Conservation (phyloP, 2,888 invertebrate genomes). For the Himalopsyche kuldschensis region DNA sequence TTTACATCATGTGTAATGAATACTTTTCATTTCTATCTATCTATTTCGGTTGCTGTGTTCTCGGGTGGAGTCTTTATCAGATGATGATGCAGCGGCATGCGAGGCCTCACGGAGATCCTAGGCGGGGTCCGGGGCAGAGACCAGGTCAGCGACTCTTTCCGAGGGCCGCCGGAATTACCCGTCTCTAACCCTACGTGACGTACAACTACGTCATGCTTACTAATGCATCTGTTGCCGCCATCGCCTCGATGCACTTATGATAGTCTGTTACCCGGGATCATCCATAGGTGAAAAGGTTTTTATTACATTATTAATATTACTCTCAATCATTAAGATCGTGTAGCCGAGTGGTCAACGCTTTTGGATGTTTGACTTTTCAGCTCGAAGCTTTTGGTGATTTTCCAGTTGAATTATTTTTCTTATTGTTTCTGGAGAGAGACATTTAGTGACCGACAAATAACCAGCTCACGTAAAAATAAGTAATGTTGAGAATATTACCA, state of each 20-base stretch:
- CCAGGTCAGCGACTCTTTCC: not conserved
- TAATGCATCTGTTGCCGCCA: not conserved
- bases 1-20: too few relatives aligned
- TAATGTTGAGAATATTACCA: too few relatives aligned
- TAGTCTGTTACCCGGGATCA: not conserved
- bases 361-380: too few relatives aligned
- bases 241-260: not conserved
- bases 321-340: too few relatives aligned
- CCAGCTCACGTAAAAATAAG: too few relatives aligned
- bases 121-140: not conserved
- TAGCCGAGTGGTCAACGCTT: too few relatives aligned
- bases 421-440: too few relatives aligned
- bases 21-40: not conserved
- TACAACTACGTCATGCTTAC: not conserved
- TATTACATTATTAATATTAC: too few relatives aligned
- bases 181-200: not conserved
- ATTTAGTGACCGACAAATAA: too few relatives aligned
- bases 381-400: too few relatives aligned
- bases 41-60: not conserved
- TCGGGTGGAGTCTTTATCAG: not conserved
- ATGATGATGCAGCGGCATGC: not conserved
- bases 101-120: not conserved
- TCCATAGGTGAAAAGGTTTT: too few relatives aligned
- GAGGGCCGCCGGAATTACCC: not conserved
- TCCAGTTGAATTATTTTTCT: too few relatives aligned